Evolutionary conservation across 2,113 vertebrate species (phyloP), one percentile per base, ranked within the genome.

Genomic region (Triplophysa siluroides): DNA sequence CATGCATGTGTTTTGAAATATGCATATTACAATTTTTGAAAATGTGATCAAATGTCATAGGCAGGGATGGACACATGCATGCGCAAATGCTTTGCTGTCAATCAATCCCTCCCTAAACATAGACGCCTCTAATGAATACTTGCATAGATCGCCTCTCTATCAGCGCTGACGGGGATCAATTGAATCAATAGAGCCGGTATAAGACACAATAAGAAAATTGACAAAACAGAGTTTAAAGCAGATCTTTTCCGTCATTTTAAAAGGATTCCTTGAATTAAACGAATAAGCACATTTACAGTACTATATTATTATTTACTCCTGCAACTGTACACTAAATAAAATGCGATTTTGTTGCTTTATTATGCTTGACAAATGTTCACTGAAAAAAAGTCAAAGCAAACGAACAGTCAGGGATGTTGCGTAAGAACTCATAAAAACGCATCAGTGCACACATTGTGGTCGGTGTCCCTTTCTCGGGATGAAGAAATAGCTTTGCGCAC

Each of bases 1-100:
- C 33, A 24, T 58, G 52, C 26, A 72, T 72, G 11, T n/a, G 69
- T 56, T 70, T 72, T 33, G 23, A 18, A 43, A 60, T 43, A 23
- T 18, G 19, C 26, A 21, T 14, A 16, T 16, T 7, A n/a, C 52
- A 56, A 41, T 58, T 52, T 52, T 52, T 18, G 33, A 38, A 13
- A 50, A 8, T 56, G 4, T 56, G 29, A 58, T 58, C 1, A 58
- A 58, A 58, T 58, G 54, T 58, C 19, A 58, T 58, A 21, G 19
- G 9, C 8, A 58, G 7, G 54, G 19, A 58, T 58, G n/a, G 19
- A 58, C n/a, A n/a, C 54, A 58, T 9, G n/a, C 54, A 58, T 8
- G 16, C 8, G n/a, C 54, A 58, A n/a, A 58, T 6, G 52, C 18
- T 56, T 54, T 18, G 50, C 8, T 8, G 19, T 7, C 19, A 63